phyloP scores from a whole-genome alignment of 1,140 invertebrate species.

The Drosophila bipectinata region DNA sequence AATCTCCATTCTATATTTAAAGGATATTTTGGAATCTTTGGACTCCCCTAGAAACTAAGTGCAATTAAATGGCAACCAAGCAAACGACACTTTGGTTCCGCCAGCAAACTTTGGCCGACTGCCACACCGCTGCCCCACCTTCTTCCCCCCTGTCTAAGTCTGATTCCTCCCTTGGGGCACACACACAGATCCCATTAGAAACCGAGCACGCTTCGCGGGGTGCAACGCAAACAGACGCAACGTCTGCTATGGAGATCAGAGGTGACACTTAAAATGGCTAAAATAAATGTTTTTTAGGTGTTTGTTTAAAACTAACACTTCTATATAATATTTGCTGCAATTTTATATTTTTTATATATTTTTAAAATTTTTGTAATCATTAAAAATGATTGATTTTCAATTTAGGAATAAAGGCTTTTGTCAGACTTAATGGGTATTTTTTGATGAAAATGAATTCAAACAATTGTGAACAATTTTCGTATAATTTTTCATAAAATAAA shows the following conservation, averaged over 20 bases:
- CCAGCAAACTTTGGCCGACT: conserved; percentile 28
- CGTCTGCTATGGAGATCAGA: conserved; percentile 40
- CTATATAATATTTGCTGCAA: no score
- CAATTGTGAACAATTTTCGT: no score
- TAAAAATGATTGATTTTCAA: no score
- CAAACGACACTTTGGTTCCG: conserved; percentile 47
- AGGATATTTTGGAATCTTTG: conserved; percentile 4
- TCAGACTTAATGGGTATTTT: no score
- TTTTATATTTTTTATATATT: no score
- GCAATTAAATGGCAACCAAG: conserved; percentile 61
- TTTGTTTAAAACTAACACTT: neutral
- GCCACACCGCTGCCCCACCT: neutral
- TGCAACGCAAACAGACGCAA: conserved; percentile 58
- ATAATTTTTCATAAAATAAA: no score
- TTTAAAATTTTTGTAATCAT: no score
- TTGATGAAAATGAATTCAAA: no score
- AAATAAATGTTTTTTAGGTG: neutral
- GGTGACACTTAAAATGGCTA: neutral
- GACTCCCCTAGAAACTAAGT: conserved; percentile 5
- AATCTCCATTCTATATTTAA: neutral
- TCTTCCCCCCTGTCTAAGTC: neutral
- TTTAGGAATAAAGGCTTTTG: no score
- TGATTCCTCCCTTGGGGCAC: neutral
- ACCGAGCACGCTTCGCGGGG: conserved; percentile 55
- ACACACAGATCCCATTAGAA: conserved; percentile 41